Evolutionary conservation across 1,140 invertebrate species (phyloP).

Genomic region (Ceratoteleas bidentatus): DNA sequence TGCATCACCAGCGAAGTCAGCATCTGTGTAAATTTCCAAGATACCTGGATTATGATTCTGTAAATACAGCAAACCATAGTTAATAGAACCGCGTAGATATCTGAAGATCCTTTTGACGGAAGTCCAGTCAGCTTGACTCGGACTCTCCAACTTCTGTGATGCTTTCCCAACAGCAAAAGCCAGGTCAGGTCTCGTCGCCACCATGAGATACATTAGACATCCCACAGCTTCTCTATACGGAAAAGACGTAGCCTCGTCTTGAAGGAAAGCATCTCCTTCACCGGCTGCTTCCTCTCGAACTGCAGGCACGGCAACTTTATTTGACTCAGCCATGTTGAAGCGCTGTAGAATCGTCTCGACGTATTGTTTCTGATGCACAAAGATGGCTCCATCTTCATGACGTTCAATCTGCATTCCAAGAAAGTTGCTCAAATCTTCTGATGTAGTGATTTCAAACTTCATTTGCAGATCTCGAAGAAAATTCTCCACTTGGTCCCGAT

Average conservation of each 20-base stretch:
- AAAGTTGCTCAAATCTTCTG: neutral
- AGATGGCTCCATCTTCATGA: conserved; percentile 8
- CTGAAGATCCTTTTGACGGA: conserved; percentile 72
- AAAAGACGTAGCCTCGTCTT: neutral
- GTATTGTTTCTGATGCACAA: conserved; percentile 7
- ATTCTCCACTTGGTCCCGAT: conserved; percentile 6
- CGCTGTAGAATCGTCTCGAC: conserved; percentile 3
- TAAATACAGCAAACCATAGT: conserved; percentile 30
- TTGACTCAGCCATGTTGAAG: conserved; percentile 26
- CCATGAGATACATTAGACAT: conserved; percentile 69
- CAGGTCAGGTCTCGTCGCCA: conserved; percentile 75
- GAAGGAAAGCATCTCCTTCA: neutral
- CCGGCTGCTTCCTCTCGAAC: neutral
- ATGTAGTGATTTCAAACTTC: conserved; percentile 16
- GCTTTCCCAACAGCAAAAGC: conserved; percentile 26
- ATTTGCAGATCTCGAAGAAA: conserved; percentile 6
- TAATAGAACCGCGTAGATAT: conserved; percentile 73
- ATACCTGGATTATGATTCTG: neutral
- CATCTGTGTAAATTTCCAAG: conserved; percentile 66
- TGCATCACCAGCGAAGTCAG: conserved; percentile 75
- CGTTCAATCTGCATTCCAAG: conserved; percentile 19
- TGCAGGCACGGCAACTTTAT: conserved; percentile 4
- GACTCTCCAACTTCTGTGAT: conserved; percentile 33
- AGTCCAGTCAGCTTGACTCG: conserved; percentile 64
- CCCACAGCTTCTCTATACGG: conserved; percentile 71